Evolutionary conservation across 1,140 invertebrate species (phyloP), one percentile per base, ranked within the genome.

Genomic region (Nasonia longicornis): DNA sequence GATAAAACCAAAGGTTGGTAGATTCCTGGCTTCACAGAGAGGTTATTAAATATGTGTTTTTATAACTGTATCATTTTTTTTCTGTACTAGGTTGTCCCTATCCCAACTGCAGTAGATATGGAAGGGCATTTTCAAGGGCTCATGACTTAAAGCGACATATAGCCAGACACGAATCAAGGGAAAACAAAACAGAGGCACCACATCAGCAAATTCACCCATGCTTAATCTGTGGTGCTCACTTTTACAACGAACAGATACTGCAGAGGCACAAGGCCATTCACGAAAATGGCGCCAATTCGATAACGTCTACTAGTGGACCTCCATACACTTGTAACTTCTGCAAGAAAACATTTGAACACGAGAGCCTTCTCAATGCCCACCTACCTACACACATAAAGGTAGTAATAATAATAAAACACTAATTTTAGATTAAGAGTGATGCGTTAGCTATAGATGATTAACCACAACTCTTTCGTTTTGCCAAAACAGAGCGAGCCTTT

Each of bases 101-200:
- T 83, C 87, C 88, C 2, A 88, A 84, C 2, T 91, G 89, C 63
- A 85, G 87, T 3, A 84, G 89, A 26, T 90, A 86, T 26, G 88
- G 89, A 7, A 86, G 88, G 66, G 89, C 89, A 1, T 90, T 90
- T 78, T 91, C 89, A 7, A 84, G 89, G 29, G 89, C 89, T 2
- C 89, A 91, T 77, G 89, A 90, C 67, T 84, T 90, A 0, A 90
- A 90, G n/a, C 87, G 89, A 16, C 90, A 91, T 42, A 90, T 91
- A 80, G 87, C 86, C 7, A 85, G 89, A 20, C 89, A 90, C 26
- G 86, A 89, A n/a, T 86, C 86, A 80, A 85, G 87, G n/a, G 90
- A 90, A 72, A 87, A 91, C n/a, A 87, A 87, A 64, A 52, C 87
- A 4, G 83, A 83, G 4, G 87, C 88, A 26, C 70, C 67, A n/a